A percentile compares a stretch with the other conserved stretches of the same genome.
Evolutionary conservation across 2,797 vertebrate genomes (phyloP).

Genomic region (Myotis findleyi): DNA sequence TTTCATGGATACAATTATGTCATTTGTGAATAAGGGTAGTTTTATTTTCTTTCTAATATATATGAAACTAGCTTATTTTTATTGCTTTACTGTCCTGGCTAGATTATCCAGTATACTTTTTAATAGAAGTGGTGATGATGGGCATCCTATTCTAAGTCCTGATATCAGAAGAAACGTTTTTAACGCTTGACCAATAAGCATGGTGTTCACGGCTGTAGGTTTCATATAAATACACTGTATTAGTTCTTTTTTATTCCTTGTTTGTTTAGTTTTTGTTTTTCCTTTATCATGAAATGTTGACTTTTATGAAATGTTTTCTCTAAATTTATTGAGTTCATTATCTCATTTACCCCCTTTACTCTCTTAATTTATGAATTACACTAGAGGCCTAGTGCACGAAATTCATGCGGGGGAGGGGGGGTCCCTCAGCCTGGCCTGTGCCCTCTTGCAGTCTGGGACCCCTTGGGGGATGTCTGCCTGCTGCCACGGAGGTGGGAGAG

Average conservation of each 20-base stretch:
- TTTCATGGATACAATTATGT: background rate
- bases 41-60: background rate
- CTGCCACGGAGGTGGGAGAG: too few species aligned
- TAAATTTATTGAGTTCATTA: background rate
- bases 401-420: too few species aligned
- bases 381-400: too few species aligned
- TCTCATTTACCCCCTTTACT: background rate
- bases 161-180: background rate
- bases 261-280: background rate
- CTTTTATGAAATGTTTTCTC: background rate
- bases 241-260: background rate
- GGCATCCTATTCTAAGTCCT: background rate
- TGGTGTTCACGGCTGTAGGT: background rate
- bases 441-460: too few species aligned
- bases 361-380: background rate
- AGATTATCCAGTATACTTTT: background rate
- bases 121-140: background rate
- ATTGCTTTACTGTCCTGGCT: background rate
- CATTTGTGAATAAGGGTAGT: background rate
- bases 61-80: background rate
- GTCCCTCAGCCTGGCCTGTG: too few species aligned
- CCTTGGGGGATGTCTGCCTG: too few species aligned
- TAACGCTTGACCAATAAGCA: background rate
- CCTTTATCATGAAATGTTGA: background rate
- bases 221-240: background rate